Evolutionary conservation across 2,113 vertebrate species (phyloP), one percentile per base, ranked within the genome.

Genomic region (Aldabrachelys gigantea): DNA sequence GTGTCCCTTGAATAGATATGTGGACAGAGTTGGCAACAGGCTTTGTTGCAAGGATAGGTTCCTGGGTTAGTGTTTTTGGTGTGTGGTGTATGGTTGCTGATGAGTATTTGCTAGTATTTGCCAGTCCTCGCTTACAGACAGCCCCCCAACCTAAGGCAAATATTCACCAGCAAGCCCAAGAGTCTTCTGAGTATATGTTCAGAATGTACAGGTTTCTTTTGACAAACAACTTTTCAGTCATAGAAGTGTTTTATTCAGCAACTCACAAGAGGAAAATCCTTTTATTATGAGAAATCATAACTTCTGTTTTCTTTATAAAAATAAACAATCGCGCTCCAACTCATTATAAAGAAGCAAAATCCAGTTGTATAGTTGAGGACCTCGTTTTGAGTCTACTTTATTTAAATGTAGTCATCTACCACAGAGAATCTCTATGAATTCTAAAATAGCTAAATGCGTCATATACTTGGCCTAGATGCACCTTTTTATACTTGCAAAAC

Each of bases 261-360:
- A 79, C 31, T 94, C 93, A 80, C 89, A 22, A 21, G 21, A 3
- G 50, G 10, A 87, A 84, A 85, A 65, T 84, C 22, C 85, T 83
- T 10, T 52, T 90, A 27, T 17, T 10, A 38, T 44, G 72, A 93
- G 85, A 89, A 92, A 80, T 1, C 1, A 1, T 62, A 4, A 56
- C 88, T 96, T 93, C 17, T 53, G 5, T 25, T 91, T 86, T 5
- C 53, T 94, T 86, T 82, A 17, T 88, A 87, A 85, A 90, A 93
- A 84, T 54, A 88, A 44, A 3, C 8, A 52, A 4, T 50, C 47
- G 53, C 1, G 78, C 21, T 80, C 80, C 1, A 1, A 47, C 75
- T 78, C 41, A 44, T 88, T 41, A 72, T 50, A 59, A 52, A 87
- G 47, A 75, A 85, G 11, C 14, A 89, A 94, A 92, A 87, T 80